Evolutionary conservation across 2,113 vertebrate genomes (phyloP).

Genomic region (Syngnathoides biaculeatus): DNA sequence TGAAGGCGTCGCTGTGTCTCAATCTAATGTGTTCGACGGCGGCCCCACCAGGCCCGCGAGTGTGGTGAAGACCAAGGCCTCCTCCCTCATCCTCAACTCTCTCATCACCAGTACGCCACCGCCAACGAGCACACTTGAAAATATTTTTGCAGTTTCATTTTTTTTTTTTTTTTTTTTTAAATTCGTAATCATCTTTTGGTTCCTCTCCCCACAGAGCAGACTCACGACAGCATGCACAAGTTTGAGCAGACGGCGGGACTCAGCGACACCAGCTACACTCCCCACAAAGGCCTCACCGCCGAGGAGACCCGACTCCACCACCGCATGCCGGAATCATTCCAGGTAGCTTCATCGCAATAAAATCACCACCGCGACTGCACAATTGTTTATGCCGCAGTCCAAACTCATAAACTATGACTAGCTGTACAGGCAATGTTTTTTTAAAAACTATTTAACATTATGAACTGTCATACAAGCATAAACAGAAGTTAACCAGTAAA

Average conservation of each 20-base stretch:
- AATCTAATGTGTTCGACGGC: slow-evolving; percentile 41
- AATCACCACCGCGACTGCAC: no score
- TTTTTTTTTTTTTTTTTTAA: neutral
- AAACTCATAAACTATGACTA: no score
- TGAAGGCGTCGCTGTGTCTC: slow-evolving; percentile 62
- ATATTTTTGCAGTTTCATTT: neutral
- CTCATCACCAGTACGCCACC: slow-evolving; percentile 90
- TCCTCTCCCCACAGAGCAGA: slow-evolving; percentile 77
- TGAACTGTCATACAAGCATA: no score
- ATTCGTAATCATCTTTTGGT: neutral
- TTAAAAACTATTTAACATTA: no score
- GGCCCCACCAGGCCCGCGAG: slow-evolving; percentile 60
- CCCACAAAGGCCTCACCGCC: slow-evolving; percentile 91
- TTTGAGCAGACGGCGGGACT: slow-evolving; percentile 92
- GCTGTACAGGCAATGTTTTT: no score
- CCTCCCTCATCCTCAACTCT: slow-evolving; percentile 88
- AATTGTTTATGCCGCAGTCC: no score
- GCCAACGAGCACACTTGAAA: neutral
- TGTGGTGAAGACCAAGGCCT: slow-evolving; percentile 92
- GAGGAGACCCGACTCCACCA: slow-evolving; percentile 89
- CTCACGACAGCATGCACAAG: slow-evolving; percentile 89
- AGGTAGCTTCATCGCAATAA: slow-evolving; percentile 69
- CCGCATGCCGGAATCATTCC: slow-evolving; percentile 85
- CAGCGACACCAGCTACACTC: slow-evolving; percentile 87
- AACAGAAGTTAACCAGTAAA: no score